phyloP scores from a whole-genome alignment of 1,140 invertebrate genomes.

The fruit fly (Drosophila melanogaster) region Release_6_plus_ISO1_MT NT_033777.3:9142001-9142500 shows the following conservation, averaged over 20 bases:
- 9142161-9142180: neutral
- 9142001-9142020: constrained; percentile 80
- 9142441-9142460: constrained; percentile 22
- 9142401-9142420: neutral
- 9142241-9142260: constrained; percentile 1
- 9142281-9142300: constrained; percentile 80
- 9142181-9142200: constrained; percentile 11
- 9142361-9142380: constrained; percentile 57
- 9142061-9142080: constrained; percentile 44
- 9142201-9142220: neutral
- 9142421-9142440: neutral
- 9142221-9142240: neutral
- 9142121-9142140: constrained; percentile 57
- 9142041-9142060: neutral
- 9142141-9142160: constrained; percentile 67
- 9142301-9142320: constrained; percentile 70
- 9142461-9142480: neutral
- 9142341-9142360: constrained; percentile 72
- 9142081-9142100: constrained; percentile 74
- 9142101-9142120: constrained; percentile 46
- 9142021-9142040: constrained; percentile 14
- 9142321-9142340: constrained; percentile 34
- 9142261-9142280: constrained; percentile 67
- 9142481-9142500: constrained; percentile 33
- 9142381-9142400: constrained; percentile 11